Percentiles rank a stretch among this genome's conserved stretches.
phyloP scores from a whole-genome alignment of 2,113 vertebrate species.

The Piprites chloris region DNA sequence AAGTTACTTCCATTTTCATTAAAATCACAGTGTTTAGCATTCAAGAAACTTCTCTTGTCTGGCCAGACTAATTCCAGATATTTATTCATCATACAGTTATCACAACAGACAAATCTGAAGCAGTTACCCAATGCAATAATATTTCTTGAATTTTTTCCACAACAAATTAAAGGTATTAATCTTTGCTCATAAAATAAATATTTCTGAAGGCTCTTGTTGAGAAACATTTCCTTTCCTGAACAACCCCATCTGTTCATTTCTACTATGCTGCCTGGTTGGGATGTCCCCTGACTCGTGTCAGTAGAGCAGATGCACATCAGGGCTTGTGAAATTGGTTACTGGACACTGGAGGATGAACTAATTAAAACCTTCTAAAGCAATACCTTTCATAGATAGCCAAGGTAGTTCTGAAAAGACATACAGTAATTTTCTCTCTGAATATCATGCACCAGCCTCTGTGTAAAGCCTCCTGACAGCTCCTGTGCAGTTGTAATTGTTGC shows the following conservation, averaged over 20 bases:
- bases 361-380: neutral
- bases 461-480: neutral
- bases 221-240: neutral
- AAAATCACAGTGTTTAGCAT: neutral
- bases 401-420: neutral
- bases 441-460: neutral
- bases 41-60: neutral
- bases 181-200: neutral
- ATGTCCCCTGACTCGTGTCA: accelerated
- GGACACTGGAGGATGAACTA: accelerated
- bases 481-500: neutral
- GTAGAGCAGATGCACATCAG: neutral
- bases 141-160: neutral
- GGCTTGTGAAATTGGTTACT: neutral
- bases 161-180: neutral
- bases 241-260: neutral
- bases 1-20: neutral
- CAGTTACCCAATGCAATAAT: neutral
- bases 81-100: neutral
- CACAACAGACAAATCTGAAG: neutral
- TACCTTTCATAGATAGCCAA: accelerated
- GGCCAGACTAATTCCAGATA: neutral
- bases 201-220: neutral
- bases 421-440: neutral
- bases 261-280: neutral